phyloP scores from a whole-genome alignment of 2,888 invertebrate species.

The Pegoplata infirma region DNA sequence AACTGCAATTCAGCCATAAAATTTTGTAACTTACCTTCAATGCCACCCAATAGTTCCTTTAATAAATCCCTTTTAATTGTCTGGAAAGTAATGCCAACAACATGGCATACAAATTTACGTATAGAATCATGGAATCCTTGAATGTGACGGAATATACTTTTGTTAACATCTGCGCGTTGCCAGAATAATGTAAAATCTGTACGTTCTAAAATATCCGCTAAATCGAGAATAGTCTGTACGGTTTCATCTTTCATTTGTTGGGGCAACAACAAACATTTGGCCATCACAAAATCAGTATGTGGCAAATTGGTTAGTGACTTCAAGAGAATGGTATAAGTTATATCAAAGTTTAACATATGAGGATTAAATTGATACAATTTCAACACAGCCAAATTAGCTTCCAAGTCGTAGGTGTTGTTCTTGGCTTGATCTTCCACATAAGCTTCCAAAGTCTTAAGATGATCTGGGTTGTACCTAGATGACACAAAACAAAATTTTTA shows the following conservation, averaged over 20 bases:
- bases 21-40: conserved; percentile 90
- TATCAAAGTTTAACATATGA: conserved; percentile 87
- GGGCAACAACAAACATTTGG: conserved; percentile 96
- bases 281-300: conserved; percentile 97
- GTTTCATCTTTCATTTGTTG: conserved; percentile 89
- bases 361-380: conserved; percentile 99
- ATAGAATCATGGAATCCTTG: conserved; percentile 96
- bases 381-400: conserved; percentile 96
- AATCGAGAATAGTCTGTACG: conserved; percentile 91
- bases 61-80: conserved; percentile 91
- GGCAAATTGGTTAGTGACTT: conserved; percentile 98
- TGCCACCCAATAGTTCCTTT: conserved; percentile 90
- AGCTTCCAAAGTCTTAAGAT: conserved; percentile 91
- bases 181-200: conserved; percentile 96
- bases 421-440: conserved; percentile 96
- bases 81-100: conserved; percentile 98
- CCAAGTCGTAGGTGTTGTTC: conserved; percentile 96
- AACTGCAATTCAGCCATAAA: no score
- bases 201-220: conserved; percentile 94
- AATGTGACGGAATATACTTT: conserved; percentile 87
- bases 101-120: conserved; percentile 97
- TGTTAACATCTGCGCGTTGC: conserved; percentile 87
- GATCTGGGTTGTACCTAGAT: conserved; percentile 96
- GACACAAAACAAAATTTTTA: conserved; percentile 44
- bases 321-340: conserved; percentile 93